Percentiles rank a stretch among this genome's conserved stretches.
phyloP scores from a whole-genome alignment of 2,888 invertebrate species.

The Lottia scabra region DNA sequence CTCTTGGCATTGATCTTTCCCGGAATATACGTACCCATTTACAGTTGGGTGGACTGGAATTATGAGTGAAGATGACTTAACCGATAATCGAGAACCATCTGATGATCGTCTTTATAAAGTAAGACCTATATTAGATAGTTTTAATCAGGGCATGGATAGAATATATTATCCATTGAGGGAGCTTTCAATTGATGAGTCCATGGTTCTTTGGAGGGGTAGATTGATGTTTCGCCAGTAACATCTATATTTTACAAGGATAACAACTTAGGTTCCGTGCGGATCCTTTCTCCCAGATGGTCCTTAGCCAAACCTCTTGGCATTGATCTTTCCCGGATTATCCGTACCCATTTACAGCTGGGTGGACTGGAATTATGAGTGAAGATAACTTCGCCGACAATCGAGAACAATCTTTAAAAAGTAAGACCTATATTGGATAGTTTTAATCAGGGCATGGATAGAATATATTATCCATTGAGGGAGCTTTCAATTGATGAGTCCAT shows the following conservation, averaged over 20 bases:
- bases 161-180: conserved; percentile 17
- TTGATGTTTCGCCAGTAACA: conserved; percentile 19
- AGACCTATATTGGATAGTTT: conserved; percentile 17
- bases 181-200: conserved; percentile 24
- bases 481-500: conserved; percentile 25
- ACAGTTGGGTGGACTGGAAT: too few relatives aligned
- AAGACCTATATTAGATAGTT: conserved; percentile 14
- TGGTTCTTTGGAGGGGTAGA: conserved; percentile 24
- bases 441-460: conserved; percentile 13
- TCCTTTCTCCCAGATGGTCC: too few relatives aligned
- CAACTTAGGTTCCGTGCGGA: too few relatives aligned
- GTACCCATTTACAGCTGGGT: too few relatives aligned
- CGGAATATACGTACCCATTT: too few relatives aligned
- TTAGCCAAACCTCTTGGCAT: too few relatives aligned
- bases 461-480: conserved; percentile 16
- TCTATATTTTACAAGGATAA: too few relatives aligned
- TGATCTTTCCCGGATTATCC: too few relatives aligned
- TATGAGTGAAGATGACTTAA: too few relatives aligned
- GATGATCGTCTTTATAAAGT: conserved; percentile 20
- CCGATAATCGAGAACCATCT: conserved; percentile 13
- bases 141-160: conserved; percentile 14
- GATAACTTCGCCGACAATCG: conserved; percentile 3
- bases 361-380: too few relatives aligned
- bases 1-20: too few relatives aligned
- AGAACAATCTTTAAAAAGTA: conserved; percentile 18